Conservation (phyloP, 2,888 invertebrate species). For the Zaprionus obscuricornis region DNA sequence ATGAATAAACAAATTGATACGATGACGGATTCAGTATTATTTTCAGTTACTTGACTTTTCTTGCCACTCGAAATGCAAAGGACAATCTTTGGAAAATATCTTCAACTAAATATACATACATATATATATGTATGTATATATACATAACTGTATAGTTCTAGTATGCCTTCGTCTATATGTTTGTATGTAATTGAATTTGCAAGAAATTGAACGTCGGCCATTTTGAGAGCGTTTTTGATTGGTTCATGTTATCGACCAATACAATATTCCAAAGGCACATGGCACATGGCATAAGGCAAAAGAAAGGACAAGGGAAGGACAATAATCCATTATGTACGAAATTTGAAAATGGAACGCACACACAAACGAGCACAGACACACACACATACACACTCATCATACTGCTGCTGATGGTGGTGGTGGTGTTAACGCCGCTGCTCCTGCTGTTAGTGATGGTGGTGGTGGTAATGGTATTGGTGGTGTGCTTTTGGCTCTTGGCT, state of each 20-base stretch:
- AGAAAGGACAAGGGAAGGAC: constrained; percentile 68
- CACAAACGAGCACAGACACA: constrained; percentile 69
- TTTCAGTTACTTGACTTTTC: no score
- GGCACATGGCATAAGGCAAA: constrained; percentile 54
- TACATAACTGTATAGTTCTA: no score
- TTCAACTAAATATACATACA: no score
- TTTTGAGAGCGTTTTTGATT: constrained; percentile 84
- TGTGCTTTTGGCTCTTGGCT: constrained; percentile 20
- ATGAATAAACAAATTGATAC: no score
- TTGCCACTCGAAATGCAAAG: no score
- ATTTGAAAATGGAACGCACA: constrained; percentile 67
- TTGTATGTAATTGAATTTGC: constrained; percentile 42
- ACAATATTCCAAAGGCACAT: constrained; percentile 77
- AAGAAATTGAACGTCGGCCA: constrained; percentile 81
- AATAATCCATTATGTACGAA: constrained; percentile 80
- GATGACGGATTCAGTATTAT: no score
- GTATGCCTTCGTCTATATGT: no score
- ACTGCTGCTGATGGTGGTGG: constrained; percentile 3
- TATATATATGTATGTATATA: no score
- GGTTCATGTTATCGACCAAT: constrained; percentile 84
- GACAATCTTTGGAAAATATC: no score
- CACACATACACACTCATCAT: constrained; percentile 22
- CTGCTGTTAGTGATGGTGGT: constrained; percentile 6
- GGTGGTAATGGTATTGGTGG: constrained; percentile 40
- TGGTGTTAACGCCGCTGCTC: constrained; percentile 42